Evolutionary conservation across 2,113 vertebrate genomes (phyloP).

Genomic region (Eudyptes chrysolophus): DNA sequence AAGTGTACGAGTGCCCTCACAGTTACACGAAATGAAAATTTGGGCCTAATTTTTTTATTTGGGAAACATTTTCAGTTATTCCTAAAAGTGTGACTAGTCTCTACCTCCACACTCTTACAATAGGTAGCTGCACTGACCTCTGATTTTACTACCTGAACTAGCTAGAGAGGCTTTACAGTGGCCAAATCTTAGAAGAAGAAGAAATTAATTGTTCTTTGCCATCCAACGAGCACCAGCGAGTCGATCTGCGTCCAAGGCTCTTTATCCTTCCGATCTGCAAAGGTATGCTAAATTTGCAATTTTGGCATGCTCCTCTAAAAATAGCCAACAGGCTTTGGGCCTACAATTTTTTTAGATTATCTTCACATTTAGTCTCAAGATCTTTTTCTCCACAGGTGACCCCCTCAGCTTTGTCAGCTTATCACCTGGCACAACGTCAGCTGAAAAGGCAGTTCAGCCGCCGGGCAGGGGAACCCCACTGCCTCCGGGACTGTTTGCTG

Average conservation of each 20-base stretch:
- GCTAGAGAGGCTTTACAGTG: not conserved
- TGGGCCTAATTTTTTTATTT: not conserved
- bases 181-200: not conserved
- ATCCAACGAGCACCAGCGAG: not conserved
- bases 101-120: not conserved
- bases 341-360: not conserved
- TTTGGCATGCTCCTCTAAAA: not conserved
- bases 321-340: not conserved
- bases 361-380: not conserved
- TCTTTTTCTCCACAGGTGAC: not conserved
- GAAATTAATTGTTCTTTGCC: not conserved
- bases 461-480: not conserved
- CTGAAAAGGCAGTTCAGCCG: not conserved
- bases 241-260: not conserved
- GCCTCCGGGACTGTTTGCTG: not conserved
- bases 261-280: not conserved
- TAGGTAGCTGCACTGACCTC: not conserved
- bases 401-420: not conserved
- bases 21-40: not conserved
- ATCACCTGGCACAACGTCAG: not conserved
- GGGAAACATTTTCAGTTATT: not conserved
- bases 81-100: not conserved
- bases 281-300: not conserved
- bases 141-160: not conserved
- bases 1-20: not conserved